Evolutionary conservation across 2,113 vertebrate species (phyloP).

Genomic region (Paradoxurus hermaphroditus): DNA sequence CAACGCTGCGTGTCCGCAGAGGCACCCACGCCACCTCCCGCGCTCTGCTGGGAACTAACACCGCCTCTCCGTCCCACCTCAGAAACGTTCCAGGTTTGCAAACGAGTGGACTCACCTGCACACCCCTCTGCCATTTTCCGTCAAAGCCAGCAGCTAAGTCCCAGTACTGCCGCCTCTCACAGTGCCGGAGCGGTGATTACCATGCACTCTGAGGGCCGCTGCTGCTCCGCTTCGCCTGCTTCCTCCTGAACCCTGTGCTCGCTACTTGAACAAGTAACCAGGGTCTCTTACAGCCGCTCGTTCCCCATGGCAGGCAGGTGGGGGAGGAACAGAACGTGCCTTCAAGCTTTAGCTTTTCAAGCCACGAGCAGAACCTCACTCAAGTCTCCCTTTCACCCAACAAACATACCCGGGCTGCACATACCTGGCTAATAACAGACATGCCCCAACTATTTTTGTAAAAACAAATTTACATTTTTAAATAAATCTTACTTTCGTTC

Average conservation of each 20-base stretch:
- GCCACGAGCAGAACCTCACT: neutral
- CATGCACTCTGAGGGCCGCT: rapidly evolving
- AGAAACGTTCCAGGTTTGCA: neutral
- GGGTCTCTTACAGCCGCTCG: neutral
- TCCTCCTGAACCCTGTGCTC: neutral
- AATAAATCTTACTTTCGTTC: constrained; percentile 81
- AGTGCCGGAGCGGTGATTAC: no score
- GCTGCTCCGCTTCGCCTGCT: neutral
- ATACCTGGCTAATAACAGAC: neutral
- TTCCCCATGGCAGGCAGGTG: rapidly evolving
- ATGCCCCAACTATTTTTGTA: neutral
- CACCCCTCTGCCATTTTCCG: neutral
- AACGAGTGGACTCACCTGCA: no score
- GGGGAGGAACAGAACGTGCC: no score
- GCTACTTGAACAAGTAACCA: no score
- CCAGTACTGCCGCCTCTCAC: neutral
- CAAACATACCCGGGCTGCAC: neutral
- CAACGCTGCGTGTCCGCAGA: rapidly evolving
- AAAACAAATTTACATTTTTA: neutral
- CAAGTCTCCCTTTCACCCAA: neutral
- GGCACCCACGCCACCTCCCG: rapidly evolving
- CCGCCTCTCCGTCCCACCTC: rapidly evolving
- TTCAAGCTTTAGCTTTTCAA: neutral
- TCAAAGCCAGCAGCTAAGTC: neutral
- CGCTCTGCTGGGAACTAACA: rapidly evolving